Percentiles rank a stretch among this genome's conserved stretches.
These are phyloP conservation scores for Sylvia atricapilla DNA, from an alignment of 2,113 vertebrate species.

Conservation along the genomic window DNA sequence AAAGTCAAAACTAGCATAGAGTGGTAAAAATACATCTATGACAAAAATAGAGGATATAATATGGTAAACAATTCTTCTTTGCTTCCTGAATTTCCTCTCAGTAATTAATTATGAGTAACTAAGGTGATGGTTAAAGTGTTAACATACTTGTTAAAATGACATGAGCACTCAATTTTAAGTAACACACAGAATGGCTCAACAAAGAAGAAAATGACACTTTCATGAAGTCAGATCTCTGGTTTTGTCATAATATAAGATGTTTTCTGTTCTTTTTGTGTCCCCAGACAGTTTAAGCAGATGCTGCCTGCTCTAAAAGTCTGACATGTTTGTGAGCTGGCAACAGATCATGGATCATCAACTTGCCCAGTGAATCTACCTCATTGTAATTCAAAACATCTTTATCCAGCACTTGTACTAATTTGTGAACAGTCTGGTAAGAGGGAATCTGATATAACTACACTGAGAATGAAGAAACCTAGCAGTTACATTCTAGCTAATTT, in stretches of 20 bases:
- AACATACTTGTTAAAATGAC: not conserved
- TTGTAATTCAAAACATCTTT: not conserved
- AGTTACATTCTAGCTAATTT: not conserved
- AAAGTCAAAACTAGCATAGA: not conserved
- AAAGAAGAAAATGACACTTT: not conserved
- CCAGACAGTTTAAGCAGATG: slow-evolving; percentile 27
- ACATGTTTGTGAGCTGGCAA: not conserved
- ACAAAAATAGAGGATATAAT: not conserved
- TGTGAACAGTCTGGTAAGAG: not conserved
- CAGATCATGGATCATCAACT: slow-evolving; percentile 24
- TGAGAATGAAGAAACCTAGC: not conserved
- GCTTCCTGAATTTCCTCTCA: not conserved
- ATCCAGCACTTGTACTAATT: not conserved
- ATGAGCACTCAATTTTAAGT: not conserved
- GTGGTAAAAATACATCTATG: not conserved
- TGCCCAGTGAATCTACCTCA: not conserved
- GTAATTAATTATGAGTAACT: not conserved
- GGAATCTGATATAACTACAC: not conserved
- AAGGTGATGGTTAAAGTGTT: not conserved
- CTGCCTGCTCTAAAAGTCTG: not conserved
- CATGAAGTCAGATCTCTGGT: not conserved
- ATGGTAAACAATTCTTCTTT: not conserved
- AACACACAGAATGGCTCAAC: not conserved
- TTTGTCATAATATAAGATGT: not conserved
- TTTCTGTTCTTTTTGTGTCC: not conserved